Conservation (phyloP, 2,113 vertebrate genomes). For the Pseudorectes ferrugineus region DNA sequence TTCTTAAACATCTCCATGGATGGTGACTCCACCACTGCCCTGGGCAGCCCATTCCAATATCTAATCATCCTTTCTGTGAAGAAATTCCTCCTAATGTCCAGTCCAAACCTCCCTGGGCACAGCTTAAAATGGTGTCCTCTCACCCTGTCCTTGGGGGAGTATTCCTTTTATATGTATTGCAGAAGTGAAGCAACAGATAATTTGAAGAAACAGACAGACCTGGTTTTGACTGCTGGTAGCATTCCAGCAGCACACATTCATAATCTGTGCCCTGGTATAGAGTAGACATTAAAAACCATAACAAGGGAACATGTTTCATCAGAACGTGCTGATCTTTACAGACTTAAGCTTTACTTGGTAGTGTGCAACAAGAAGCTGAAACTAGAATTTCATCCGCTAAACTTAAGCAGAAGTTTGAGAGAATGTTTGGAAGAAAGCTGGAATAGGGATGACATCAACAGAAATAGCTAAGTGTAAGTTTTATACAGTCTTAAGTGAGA, state of each 20-base stretch:
- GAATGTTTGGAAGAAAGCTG: not conserved
- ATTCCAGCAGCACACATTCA: not conserved
- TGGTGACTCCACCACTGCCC: too few relatives aligned
- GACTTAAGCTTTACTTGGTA: not conserved
- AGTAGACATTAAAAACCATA: not conserved
- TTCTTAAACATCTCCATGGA: not conserved
- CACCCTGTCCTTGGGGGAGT: not conserved
- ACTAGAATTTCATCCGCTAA: not conserved
- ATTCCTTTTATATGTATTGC: not conserved
- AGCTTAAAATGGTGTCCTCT: not conserved
- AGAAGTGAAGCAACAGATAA: not conserved
- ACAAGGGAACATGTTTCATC: not conserved
- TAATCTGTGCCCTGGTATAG: not conserved
- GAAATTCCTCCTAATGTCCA: not conserved
- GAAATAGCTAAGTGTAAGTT: not conserved
- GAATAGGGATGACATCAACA: not conserved
- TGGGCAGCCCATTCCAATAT: not conserved
- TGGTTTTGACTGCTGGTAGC: not conserved
- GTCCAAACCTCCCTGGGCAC: not conserved
- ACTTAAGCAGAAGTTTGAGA: not conserved
- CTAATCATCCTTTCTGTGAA: not conserved
- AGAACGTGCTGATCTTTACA: not conserved
- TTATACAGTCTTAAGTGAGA: not conserved
- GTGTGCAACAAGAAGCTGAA: not conserved
- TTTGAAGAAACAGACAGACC: not conserved